Conservation (phyloP, 2,888 invertebrate species). For the Aphrophora alni region DNA sequence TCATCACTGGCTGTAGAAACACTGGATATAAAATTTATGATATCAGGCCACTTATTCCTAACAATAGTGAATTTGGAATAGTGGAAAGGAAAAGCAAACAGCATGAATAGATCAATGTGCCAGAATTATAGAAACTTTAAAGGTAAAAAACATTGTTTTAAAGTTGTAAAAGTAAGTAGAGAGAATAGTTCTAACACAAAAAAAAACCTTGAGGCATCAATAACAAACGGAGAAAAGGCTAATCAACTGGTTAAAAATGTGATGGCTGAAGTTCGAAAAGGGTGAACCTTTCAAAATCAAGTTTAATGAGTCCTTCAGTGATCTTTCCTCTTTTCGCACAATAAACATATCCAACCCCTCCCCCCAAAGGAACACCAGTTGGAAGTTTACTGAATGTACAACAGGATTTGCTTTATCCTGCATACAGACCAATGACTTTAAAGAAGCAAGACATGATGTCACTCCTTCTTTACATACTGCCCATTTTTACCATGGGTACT, state of each 20-base stretch:
- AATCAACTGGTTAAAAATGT: background rate
- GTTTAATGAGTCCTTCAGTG: background rate
- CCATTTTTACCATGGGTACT: no score
- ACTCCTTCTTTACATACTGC: no score
- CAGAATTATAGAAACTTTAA: slow-evolving; percentile 3
- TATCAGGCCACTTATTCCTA: slow-evolving; percentile 9
- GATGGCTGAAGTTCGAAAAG: background rate
- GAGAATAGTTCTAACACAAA: background rate
- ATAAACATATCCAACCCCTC: no score
- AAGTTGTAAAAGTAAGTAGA: background rate
- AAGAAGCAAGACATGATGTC: no score
- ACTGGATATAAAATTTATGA: slow-evolving; percentile 20
- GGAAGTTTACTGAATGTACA: no score
- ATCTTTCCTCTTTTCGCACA: background rate
- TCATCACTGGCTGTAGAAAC: slow-evolving; percentile 1
- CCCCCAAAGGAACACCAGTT: no score
- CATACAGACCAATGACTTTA: no score
- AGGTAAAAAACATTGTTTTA: background rate
- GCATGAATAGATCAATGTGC: background rate
- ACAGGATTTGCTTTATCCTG: no score
- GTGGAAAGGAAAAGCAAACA: background rate
- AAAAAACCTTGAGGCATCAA: background rate
- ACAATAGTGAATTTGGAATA: slow-evolving; percentile 8
- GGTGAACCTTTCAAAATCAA: background rate
- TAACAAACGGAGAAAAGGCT: background rate